phyloP scores from a whole-genome alignment of 2,113 vertebrate genomes.

The Thomomys bottae region DNA sequence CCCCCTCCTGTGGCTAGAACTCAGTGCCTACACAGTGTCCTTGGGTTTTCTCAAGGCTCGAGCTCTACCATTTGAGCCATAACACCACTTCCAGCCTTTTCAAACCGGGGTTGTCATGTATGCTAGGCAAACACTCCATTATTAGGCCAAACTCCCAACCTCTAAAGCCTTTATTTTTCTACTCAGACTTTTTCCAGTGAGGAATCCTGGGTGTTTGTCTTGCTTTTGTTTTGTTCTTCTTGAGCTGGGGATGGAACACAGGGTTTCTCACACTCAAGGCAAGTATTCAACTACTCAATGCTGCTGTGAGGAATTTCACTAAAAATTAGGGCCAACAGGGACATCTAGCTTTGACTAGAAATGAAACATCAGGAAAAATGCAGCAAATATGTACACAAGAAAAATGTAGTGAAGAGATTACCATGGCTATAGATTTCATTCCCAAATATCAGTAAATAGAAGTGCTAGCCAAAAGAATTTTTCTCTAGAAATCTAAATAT shows the following conservation, averaged over 20 bases:
- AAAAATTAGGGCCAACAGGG: conserved; percentile 1
- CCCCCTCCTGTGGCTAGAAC: too few species aligned
- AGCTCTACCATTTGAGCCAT: too few species aligned
- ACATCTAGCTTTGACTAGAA: conserved; percentile 10
- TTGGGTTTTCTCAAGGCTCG: too few species aligned
- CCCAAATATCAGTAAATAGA: conserved; percentile 35
- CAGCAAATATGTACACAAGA: background rate
- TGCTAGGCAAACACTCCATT: too few species aligned
- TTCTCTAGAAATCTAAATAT: background rate
- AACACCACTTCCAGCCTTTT: too few species aligned
- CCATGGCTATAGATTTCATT: background rate
- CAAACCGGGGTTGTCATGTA: too few species aligned
- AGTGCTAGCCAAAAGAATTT: background rate
- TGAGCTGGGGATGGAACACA: background rate
- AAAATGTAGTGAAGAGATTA: background rate
- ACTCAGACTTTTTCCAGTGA: background rate
- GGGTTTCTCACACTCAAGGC: background rate
- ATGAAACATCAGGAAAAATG: conserved; percentile 29
- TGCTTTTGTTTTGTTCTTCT: background rate
- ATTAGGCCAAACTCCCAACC: too few species aligned
- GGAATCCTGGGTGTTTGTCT: background rate
- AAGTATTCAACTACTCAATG: background rate
- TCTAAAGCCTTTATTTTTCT: conserved; percentile 22
- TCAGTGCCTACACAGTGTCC: too few species aligned
- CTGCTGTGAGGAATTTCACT: conserved; percentile 13